These are phyloP conservation scores for Cyanoderma ruficeps DNA, from an alignment of 2,113 vertebrate genomes.

Conservation along the genomic window DNA sequence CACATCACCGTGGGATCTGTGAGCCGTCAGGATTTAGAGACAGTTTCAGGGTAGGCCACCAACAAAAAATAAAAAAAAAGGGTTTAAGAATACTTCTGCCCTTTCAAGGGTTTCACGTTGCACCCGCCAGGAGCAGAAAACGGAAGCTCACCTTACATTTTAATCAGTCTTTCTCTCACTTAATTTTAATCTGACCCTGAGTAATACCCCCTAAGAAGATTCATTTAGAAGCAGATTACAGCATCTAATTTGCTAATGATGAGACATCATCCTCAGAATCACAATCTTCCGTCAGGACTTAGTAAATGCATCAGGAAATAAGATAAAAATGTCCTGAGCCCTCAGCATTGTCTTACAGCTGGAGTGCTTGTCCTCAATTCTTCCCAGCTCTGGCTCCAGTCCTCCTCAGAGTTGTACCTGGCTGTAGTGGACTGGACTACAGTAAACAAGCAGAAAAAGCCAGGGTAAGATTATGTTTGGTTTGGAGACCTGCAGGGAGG, in stretches of 20 bases:
- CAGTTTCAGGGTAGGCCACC: background rate
- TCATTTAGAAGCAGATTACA: constrained; percentile 68
- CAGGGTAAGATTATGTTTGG: background rate
- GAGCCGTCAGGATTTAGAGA: background rate
- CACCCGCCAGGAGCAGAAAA: background rate
- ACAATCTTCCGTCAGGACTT: background rate
- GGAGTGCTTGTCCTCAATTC: background rate
- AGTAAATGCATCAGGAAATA: constrained; percentile 3
- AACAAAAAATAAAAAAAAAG: background rate
- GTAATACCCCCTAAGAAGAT: constrained; percentile 66
- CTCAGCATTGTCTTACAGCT: background rate
- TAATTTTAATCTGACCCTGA: constrained; percentile 66
- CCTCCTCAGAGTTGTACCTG: background rate
- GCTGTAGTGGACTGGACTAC: fast-evolving
- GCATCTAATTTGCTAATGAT: constrained; percentile 64
- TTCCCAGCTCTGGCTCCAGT: background rate
- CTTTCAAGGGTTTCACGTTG: background rate
- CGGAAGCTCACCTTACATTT: constrained; percentile 56
- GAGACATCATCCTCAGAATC: constrained; percentile 58
- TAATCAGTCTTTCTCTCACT: constrained; percentile 55
- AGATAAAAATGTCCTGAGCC: background rate
- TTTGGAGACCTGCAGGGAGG: background rate
- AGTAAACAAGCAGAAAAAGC: background rate
- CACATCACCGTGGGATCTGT: background rate
- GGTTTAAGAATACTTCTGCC: constrained; percentile 37